Base-by-base conservation (phyloP, 2,888 invertebrate species). In the Vesta saturnalis region DNA sequence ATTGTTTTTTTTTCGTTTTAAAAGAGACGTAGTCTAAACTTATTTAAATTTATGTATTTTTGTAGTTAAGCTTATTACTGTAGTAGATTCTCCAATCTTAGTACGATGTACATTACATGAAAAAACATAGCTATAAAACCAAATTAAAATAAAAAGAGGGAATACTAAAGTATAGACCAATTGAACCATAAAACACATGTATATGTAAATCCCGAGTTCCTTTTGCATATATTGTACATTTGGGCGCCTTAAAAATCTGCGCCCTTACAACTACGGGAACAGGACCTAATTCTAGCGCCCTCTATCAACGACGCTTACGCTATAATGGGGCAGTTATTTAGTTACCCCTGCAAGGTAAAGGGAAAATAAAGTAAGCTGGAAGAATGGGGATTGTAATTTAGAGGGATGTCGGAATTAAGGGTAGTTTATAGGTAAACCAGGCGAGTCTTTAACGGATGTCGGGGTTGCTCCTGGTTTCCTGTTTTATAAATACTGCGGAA, bases 351-450 rank as follows among this genome's bases (percentile, higher is more conserved):
- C 67, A 75, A 78, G 79, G 79, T 81, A 81, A 80, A 81, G 82
- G 81, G 81, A 82, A 82, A 83, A 84, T 83, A 84, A 83, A 83
- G 83, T 83, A 83, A 83, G 82, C 82, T 80, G 82, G 82, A 85
- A 84, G 84, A 84, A 84, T 84, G 82, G 83, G 84, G 84, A 83
- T 83, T 83, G 84, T 84, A 85, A 85, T 85, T 85, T 84, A 85
- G 85, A 84, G 84, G 85, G 84, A 84, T 85, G 85, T 84, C 79
- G 83, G 84, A 83, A 85, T 85, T 85, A 85, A 84, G 84, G 85
- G 84, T 84, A 84, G 84, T 85, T 85, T 85, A 85, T 85, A 85
- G 84, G 84, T 84, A 83, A 84, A 83, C 83, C 83, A 82, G 82
- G 74, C 81, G 80, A 78, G 81, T 82, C 82, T 82, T 82, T 70